Evolutionary conservation across 2,113 vertebrate species (phyloP).

Genomic region (Oncorhynchus nerka): DNA sequence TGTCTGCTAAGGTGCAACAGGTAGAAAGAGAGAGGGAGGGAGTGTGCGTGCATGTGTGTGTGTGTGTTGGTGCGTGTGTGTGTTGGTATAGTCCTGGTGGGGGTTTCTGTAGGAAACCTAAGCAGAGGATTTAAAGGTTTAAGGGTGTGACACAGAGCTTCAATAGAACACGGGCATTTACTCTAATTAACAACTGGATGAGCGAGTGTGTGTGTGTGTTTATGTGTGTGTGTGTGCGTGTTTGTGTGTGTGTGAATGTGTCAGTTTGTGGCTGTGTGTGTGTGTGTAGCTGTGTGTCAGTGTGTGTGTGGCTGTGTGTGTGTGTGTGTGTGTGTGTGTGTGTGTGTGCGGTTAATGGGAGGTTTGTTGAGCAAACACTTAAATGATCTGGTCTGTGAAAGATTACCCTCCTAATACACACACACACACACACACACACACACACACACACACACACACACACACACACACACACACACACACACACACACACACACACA

Average conservation of each 20-base stretch:
- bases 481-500: background rate
- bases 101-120: background rate
- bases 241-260: background rate
- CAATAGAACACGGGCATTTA: background rate
- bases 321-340: slow-evolving; percentile 6
- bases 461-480: background rate
- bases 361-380: slow-evolving; percentile 17
- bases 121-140: slow-evolving; percentile 33
- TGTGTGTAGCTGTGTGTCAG: background rate
- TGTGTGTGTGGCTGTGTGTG: background rate
- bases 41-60: background rate
- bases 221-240: background rate
- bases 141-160: slow-evolving; percentile 1
- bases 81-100: background rate
- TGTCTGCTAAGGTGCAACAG: background rate
- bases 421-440: slow-evolving; percentile 1
- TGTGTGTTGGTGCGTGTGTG: background rate
- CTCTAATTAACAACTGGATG: slow-evolving; percentile 18
- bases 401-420: slow-evolving; percentile 1
- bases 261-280: background rate
- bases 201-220: slow-evolving; percentile 6
- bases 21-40: background rate
- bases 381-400: slow-evolving; percentile 12
- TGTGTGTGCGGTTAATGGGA: background rate
- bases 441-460: background rate